Percentiles rank a stretch among this genome's conserved stretches.
These are phyloP conservation scores for Muscicapa adusta DNA, from an alignment of 2,113 vertebrate species.

Conservation along the genomic window DNA sequence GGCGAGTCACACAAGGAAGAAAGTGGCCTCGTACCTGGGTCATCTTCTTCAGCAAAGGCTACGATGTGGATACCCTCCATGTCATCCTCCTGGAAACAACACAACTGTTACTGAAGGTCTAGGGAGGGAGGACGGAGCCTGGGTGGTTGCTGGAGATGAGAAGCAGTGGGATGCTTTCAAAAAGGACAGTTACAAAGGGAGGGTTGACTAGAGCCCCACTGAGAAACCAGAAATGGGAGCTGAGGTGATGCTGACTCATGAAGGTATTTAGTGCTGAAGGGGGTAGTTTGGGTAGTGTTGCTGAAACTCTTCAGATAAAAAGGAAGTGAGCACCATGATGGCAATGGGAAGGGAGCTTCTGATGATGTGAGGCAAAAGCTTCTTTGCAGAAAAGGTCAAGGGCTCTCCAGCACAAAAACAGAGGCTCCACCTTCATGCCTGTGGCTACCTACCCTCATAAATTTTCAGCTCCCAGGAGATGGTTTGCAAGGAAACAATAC, in stretches of 20 bases:
- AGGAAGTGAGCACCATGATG: background rate
- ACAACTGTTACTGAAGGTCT: background rate
- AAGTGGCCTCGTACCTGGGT: slow-evolving; percentile 79
- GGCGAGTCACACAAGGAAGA: background rate
- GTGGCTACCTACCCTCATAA: background rate
- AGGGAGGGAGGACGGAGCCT: background rate
- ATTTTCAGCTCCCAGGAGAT: background rate
- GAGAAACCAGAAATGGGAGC: background rate
- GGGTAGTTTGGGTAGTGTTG: background rate
- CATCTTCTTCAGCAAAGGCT: slow-evolving; percentile 95
- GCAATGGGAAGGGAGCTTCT: background rate
- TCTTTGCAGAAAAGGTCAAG: background rate
- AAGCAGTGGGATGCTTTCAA: background rate
- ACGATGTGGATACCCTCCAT: slow-evolving; percentile 94
- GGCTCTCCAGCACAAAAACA: background rate
- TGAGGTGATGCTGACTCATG: background rate
- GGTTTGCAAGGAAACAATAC: background rate
- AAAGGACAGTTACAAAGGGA: background rate
- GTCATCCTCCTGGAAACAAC: slow-evolving; percentile 86
- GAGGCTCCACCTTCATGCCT: background rate
- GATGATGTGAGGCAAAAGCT: background rate
- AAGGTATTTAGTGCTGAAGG: background rate
- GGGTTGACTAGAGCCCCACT: background rate
- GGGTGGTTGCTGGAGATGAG: background rate
- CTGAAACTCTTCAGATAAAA: background rate